These are phyloP conservation scores for Excalfactoria chinensis DNA, from an alignment of 2,113 vertebrate genomes.

Conservation along the genomic window DNA sequence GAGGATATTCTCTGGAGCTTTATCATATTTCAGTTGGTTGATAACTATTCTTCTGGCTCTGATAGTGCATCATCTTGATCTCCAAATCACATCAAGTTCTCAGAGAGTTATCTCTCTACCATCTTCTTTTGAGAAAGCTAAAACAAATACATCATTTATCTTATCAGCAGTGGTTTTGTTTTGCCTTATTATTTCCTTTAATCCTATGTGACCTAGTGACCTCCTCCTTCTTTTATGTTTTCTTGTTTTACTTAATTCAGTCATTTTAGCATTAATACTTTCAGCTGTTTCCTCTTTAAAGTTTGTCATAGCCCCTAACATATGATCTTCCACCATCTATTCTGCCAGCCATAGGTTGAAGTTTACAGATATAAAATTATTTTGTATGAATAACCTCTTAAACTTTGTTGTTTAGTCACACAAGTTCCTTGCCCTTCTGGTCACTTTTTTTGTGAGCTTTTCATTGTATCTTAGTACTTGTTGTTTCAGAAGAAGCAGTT, in stretches of 20 bases:
- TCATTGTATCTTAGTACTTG: background rate
- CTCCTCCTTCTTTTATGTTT: background rate
- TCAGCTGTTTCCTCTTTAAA: conserved; percentile 27
- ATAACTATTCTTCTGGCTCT: background rate
- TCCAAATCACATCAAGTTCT: background rate
- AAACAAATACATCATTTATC: background rate
- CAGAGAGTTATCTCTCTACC: background rate
- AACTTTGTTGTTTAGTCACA: background rate
- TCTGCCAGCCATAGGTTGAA: background rate
- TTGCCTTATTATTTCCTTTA: conserved; percentile 20
- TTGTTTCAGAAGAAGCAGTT: background rate
- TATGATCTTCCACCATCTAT: background rate
- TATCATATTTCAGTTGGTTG: background rate
- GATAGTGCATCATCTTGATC: background rate
- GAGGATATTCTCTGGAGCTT: background rate
- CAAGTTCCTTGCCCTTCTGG: background rate
- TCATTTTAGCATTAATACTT: background rate
- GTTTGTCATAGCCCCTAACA: background rate
- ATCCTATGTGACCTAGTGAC: background rate
- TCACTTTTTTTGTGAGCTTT: background rate
- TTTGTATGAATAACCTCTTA: background rate
- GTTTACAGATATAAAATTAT: background rate
- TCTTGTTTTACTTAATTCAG: background rate
- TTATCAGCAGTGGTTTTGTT: background rate
- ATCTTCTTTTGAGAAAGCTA: background rate